Evolutionary conservation across 2,113 vertebrate species (phyloP).

Genomic region (Arenaria interpres): DNA sequence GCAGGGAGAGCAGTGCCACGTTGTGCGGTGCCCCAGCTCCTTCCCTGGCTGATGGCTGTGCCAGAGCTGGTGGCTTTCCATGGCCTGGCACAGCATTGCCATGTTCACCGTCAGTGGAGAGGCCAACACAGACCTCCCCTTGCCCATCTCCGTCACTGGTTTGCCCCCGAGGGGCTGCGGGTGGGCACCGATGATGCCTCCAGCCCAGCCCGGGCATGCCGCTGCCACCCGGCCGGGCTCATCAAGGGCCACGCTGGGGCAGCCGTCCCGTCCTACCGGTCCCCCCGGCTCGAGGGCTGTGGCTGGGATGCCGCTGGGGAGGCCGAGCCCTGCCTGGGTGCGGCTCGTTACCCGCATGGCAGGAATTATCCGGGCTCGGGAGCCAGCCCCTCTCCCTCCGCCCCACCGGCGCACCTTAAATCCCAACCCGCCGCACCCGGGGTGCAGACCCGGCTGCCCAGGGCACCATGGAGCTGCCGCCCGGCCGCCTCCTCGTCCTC

Average conservation of each 20-base stretch:
- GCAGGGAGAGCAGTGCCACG: neutral
- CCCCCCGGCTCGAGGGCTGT: neutral
- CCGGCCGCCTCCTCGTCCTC: neutral
- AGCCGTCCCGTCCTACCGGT: slow-evolving; percentile 33
- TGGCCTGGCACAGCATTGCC: neutral
- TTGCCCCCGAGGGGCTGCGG: neutral
- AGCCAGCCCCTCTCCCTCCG: neutral
- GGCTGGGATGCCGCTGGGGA: neutral
- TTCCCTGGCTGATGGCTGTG: rapidly evolving
- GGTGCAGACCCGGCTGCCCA: neutral
- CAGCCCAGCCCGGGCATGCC: neutral
- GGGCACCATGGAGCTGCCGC: slow-evolving; percentile 33
- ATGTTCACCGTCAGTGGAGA: rapidly evolving
- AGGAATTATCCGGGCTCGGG: neutral
- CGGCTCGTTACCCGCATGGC: neutral
- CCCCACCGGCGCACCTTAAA: slow-evolving; percentile 3
- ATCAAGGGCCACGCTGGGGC: rapidly evolving
- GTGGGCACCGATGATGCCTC: rapidly evolving
- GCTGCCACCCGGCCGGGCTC: neutral
- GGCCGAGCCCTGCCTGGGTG: neutral
- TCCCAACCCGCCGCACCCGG: neutral
- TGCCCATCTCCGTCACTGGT: rapidly evolving
- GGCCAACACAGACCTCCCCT: too few relatives aligned
- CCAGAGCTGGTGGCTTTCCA: neutral
- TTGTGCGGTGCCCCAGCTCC: rapidly evolving